Base-by-base conservation (phyloP, 2,888 invertebrate species). In the Meganola albula region DNA sequence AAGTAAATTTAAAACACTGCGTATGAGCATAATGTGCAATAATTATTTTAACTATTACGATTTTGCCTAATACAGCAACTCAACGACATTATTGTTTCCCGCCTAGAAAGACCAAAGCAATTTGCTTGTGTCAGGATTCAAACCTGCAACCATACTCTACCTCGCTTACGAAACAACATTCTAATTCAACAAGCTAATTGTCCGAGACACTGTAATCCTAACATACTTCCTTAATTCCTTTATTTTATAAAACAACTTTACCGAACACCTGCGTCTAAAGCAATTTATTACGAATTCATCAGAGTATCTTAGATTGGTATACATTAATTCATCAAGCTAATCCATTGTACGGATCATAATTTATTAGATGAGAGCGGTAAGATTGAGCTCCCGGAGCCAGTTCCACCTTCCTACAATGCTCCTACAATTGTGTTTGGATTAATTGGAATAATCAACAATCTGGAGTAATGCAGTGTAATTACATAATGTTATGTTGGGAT, bases 301-400 rank as follows among this genome's bases (percentile, higher is more conserved):
- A 27, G 35, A 34, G 40, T 36, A 31, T 38, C 39, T 40, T 41
- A 24, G 39, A 34, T 43, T 51, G 42, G 50, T n/a, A 50, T 54
- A 51, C 55, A 61, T 58, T 60, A 60, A 60, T 58, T 60, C 50
- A 52, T 40, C 41, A 43, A 41, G 37, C 44, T 55, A 49, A 59
- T 60, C 48, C 49, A 46, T 51, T 51, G 61, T 53, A 49, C 35
- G 43, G 40, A 54, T 57, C 44, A 58, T 51, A 50, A 58, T 49
- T 53, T 63, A 59, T 60, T 59, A 58, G 51, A 53, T 46, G 54
- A 27, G 47, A 42, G 44, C 31, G 49, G 20, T 20, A 2, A 54
- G 48, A 38, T 37, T 48, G 52, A 20, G n/a, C n/a, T n/a, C n/a
- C n/a, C n/a, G n/a, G n/a, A n/a, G 20, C 20, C 20, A n/a, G 14